A percentile compares a stretch with the other conserved stretches of the same genome.
These are phyloP conservation scores for Lathamus discolor DNA, from an alignment of 2,113 vertebrate genomes.

Conservation along the genomic window DNA sequence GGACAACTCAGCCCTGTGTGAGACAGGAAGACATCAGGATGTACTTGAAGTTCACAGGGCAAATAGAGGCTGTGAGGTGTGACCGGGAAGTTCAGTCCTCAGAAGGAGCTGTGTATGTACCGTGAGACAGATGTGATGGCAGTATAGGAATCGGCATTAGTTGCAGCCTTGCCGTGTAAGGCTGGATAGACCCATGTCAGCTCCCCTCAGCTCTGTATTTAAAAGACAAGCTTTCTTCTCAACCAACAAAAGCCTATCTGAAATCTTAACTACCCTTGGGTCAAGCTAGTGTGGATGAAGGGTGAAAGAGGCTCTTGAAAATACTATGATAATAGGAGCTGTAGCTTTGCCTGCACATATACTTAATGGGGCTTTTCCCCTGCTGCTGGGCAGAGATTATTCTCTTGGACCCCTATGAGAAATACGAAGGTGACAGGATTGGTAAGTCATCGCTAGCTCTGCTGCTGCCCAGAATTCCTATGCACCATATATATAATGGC, in stretches of 20 bases:
- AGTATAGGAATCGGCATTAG: rapidly evolving
- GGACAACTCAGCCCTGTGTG: neutral
- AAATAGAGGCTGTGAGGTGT: neutral
- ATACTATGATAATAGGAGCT: neutral
- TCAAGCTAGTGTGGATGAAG: neutral
- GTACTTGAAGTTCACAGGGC: neutral
- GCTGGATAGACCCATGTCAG: neutral
- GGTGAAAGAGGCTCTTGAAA: neutral
- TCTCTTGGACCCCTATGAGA: neutral
- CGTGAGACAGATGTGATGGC: rapidly evolving
- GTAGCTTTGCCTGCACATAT: neutral
- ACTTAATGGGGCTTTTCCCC: neutral
- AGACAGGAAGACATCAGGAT: neutral
- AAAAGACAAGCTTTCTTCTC: neutral
- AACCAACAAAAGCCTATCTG: neutral
- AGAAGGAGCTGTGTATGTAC: neutral
- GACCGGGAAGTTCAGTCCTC: rapidly evolving
- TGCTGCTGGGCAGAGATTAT: neutral
- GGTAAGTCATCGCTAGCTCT: neutral
- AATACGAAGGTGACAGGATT: neutral
- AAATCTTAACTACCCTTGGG: neutral
- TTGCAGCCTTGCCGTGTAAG: neutral
- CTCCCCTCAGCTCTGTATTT: neutral
- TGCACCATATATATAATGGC: neutral
- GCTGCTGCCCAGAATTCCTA: rapidly evolving